Conservation (phyloP, 2,797 vertebrate species). For the Lepidocolaptes lacrymiger region DNA sequence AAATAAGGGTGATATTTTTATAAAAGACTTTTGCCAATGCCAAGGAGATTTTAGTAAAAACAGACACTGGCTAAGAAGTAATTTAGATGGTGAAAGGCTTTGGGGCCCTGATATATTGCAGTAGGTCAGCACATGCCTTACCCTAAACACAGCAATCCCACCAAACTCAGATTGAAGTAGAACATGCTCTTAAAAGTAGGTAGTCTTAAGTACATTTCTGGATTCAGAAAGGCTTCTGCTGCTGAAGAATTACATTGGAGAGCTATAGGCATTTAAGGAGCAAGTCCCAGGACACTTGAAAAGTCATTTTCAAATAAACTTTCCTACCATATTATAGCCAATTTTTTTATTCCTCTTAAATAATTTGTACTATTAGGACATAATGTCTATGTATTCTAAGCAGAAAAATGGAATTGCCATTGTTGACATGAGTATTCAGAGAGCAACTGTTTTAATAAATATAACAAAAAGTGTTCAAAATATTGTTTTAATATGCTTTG, state of each 20-base stretch:
- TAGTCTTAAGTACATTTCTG: not conserved
- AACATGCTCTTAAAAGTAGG: not conserved
- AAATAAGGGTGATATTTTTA: not conserved
- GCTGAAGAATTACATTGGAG: not conserved
- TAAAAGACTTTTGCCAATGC: not conserved
- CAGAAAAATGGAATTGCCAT: not conserved
- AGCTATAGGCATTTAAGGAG: not conserved
- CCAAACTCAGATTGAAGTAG: not conserved
- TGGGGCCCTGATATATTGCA: not conserved
- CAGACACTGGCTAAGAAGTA: not conserved
- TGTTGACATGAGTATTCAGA: not conserved
- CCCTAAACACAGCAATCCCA: not conserved
- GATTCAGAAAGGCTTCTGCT: not conserved
- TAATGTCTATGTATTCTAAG: not conserved
- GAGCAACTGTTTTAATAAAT: not conserved
- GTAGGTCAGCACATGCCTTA: not conserved
- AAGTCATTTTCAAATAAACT: not conserved
- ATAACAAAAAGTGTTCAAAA: not conserved
- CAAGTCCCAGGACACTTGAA: not conserved
- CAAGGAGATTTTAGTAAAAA: not conserved
- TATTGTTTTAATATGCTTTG: not conserved
- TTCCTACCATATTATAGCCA: not conserved
- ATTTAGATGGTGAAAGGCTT: not conserved
- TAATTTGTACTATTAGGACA: not conserved
- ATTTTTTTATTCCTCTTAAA: not conserved